Evolutionary conservation across 2,888 invertebrate genomes (phyloP).

Genomic region (Alloscopus bannaensis): DNA sequence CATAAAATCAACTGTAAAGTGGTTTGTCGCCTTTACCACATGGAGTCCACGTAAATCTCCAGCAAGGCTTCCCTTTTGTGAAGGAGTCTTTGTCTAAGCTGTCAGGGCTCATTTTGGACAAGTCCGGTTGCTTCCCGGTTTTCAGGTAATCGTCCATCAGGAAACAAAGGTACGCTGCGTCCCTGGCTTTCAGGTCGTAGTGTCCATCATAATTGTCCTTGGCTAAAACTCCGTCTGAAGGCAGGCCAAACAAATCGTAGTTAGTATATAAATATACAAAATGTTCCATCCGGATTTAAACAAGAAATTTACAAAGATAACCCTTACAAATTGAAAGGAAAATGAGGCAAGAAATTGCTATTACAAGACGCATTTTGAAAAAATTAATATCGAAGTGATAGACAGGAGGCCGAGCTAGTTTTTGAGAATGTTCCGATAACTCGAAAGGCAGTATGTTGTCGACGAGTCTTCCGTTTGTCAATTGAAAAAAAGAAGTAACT

Average conservation of each 20-base stretch:
- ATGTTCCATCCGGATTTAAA: too few species aligned
- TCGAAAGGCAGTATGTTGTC: too few species aligned
- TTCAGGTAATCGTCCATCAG: slow-evolving; percentile 59
- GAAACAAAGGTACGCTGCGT: slow-evolving; percentile 56
- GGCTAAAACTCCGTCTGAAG: neutral
- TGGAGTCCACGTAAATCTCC: slow-evolving; percentile 59
- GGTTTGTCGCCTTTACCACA: slow-evolving; percentile 47
- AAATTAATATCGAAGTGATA: neutral
- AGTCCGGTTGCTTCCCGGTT: slow-evolving; percentile 59
- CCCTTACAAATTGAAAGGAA: too few species aligned
- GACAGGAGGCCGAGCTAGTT: too few species aligned
- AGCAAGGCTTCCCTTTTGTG: slow-evolving; percentile 49
- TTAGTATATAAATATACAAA: too few species aligned
- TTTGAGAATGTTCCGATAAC: too few species aligned
- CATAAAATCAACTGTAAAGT: neutral
- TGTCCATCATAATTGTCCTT: slow-evolving; percentile 41
- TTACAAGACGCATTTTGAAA: slow-evolving; percentile 2
- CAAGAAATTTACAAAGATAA: too few species aligned
- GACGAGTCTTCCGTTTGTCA: too few species aligned
- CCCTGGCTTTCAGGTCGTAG: slow-evolving; percentile 59
- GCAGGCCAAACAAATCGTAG: too few species aligned
- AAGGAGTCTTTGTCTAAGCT: slow-evolving; percentile 23
- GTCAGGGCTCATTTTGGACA: slow-evolving; percentile 32
- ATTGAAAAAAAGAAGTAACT: too few species aligned
- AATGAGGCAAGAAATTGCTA: neutral